Evolutionary conservation across 53 echinoderm and acorn worm genomes (phyloP), one percentile per base, ranked within the genome.

Genomic region (Stichopus horrens): DNA sequence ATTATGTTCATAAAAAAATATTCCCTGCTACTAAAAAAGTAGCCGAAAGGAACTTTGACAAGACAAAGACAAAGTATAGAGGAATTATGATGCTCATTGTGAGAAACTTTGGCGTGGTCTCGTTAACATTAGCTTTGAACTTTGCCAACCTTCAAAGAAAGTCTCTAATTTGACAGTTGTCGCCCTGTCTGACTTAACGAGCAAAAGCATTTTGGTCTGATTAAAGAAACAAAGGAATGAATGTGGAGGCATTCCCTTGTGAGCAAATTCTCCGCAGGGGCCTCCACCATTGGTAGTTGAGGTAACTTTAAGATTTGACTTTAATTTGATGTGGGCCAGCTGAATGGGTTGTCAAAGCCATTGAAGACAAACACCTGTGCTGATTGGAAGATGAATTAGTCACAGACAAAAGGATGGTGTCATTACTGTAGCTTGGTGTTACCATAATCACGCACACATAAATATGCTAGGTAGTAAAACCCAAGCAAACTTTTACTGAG

Each of bases 281-380:
- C 81, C 58, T 58, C 56, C 5, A 23, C 16, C 58, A 58, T 58
- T 58, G 58, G 81, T 81, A 57, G 58, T 58, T 81, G 81, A 81
- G 81, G 81, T 56, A 81, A 58, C 57, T 21, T 58, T 58, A 81
- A 58, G 81, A 81, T 81, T 81, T 81, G 81, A 81, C 81, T 81
- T 81, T 81, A 81, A 81, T 81, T 81, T 81, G 81, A 81, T 81
- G 58, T 11, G 58, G 81, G 56, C 18, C 81, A 81, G 81, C 81
- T 81, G 81, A 81, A 56, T 8, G 81, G 19, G 53, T 53, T 55
- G 80, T 58, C 58, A 57, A 57, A 56, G 19, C 21, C 56, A 57
- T 81, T 81, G 81, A 81, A 81, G 81, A 13, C 21, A 81, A 56
- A 81, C 81, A 81, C 81, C 81, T 81, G 81, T 58, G 58, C 9